These are phyloP conservation scores for Ypsolopha scabrella DNA, from an alignment of 2,888 invertebrate species.

Conservation along the genomic window DNA sequence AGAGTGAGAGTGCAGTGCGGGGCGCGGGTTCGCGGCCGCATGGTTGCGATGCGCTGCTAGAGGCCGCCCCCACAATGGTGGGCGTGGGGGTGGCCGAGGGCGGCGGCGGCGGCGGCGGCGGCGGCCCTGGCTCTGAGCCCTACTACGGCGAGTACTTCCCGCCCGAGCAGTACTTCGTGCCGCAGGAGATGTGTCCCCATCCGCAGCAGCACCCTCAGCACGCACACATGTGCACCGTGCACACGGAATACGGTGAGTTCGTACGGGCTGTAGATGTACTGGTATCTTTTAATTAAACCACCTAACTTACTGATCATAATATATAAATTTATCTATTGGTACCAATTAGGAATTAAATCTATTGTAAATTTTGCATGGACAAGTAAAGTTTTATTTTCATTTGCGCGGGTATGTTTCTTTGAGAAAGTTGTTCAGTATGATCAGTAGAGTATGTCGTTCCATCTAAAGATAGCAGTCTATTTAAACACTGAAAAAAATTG, in stretches of 20 bases:
- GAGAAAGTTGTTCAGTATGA: too few relatives aligned
- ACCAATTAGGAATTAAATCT: too few relatives aligned
- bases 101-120: slow-evolving; percentile 35
- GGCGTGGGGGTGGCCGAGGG: slow-evolving; percentile 63
- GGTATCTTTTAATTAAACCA: too few relatives aligned
- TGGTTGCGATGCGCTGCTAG: slow-evolving; percentile 51
- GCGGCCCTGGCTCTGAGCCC: slow-evolving; percentile 48
- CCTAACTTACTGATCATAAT: too few relatives aligned
- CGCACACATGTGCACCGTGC: slow-evolving; percentile 77
- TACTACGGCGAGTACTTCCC: slow-evolving; percentile 72
- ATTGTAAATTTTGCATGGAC: too few relatives aligned
- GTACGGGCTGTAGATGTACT: neutral
- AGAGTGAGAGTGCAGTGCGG: slow-evolving; percentile 30
- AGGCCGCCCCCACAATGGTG: slow-evolving; percentile 40
- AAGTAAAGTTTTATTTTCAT: too few relatives aligned
- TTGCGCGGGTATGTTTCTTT: too few relatives aligned
- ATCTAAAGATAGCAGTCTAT: too few relatives aligned
- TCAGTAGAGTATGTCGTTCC: too few relatives aligned
- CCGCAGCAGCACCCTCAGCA: slow-evolving; percentile 73
- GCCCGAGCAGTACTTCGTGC: slow-evolving; percentile 67
- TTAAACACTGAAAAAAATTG: too few relatives aligned
- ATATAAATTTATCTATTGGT: too few relatives aligned
- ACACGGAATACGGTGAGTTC: slow-evolving; percentile 79
- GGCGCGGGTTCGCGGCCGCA: slow-evolving; percentile 38
- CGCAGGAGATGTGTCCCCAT: slow-evolving; percentile 72